Base-by-base conservation (phyloP, 2,888 invertebrate species). In the Electrophaes corylata region DNA sequence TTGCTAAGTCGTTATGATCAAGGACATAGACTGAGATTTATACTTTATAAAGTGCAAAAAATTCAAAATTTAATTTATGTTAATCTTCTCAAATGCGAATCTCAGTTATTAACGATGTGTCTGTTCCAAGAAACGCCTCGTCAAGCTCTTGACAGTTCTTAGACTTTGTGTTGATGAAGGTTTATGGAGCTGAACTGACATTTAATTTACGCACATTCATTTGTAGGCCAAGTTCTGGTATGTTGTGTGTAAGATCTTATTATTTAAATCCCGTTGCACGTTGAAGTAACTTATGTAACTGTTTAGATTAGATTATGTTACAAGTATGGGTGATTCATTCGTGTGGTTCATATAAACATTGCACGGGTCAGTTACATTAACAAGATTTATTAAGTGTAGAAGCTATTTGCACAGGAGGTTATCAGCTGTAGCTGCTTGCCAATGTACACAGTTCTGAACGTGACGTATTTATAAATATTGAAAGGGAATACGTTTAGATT, bases 121-220 rank as follows among this genome's bases (percentile, higher is more conserved):
- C 58, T 53, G 55, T 71, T 69, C 68, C 57, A 53, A 69, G 69
- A 66, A 71, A 56, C 59, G 60, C 65, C 57, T 58, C 60, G 60
- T 71, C 62, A 65, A 65, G 29, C 61, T 71, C 71, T 67, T 75
- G 76, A 73, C 76, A 75, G 70, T 66, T 68, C 58, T 67, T 72
- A 66, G 69, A 73, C 73, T 76, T 65, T 60, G 56, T 65, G 51
- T 68, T 75, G 76, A 76, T 67, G 73, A 70, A 78, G 79, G 77
- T 69, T 71, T 71, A 60, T 66, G 66, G 57, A 66, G 35, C 12
- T 19, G 29, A 31, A 62, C 67, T 66, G 76, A 69, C 70, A 64
- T 69, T 67, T 66, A 67, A 73, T 76, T 55, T 67, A 35, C 47
- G 62, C 57, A 48, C 31, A 62, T 62, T 60, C 47, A 59, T 61